Conservation (phyloP, 1,140 invertebrate species). For the Drosophila albomicans region DNA sequence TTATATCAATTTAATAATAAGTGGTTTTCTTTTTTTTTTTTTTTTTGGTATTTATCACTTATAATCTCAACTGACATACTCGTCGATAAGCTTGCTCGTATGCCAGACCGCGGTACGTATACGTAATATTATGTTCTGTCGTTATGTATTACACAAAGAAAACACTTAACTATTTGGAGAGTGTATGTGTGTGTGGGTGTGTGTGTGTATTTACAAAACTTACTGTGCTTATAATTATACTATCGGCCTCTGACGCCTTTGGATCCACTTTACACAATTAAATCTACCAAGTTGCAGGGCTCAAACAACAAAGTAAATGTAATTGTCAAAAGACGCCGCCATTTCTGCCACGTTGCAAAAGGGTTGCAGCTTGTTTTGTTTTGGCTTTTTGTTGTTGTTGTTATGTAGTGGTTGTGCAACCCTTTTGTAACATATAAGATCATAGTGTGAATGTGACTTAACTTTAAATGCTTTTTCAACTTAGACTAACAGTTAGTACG, state of each 20-base stretch:
- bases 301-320: conserved; percentile 80
- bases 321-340: conserved; percentile 48
- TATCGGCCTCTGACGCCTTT: conserved; percentile 22
- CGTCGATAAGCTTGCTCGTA: conserved; percentile 10
- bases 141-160: conserved; percentile 18
- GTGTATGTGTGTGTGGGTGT: background rate
- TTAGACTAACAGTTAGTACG: conserved; percentile 47
- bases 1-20: conserved; percentile 24
- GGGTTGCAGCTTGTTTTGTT: conserved; percentile 35
- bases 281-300: conserved; percentile 79
- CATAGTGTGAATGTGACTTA: conserved; percentile 16
- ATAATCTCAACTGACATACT: background rate
- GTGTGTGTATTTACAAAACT: conserved; percentile 39
- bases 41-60: conserved; percentile 29
- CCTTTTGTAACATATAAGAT: conserved; percentile 54
- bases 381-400: background rate
- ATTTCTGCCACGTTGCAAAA: conserved; percentile 55
- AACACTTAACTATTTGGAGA: conserved; percentile 1
- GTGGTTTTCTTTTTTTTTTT: conserved; percentile 23
- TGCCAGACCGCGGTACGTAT: conserved; percentile 23
- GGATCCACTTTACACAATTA: conserved; percentile 56
- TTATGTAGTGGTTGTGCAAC: conserved; percentile 27
- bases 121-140: conserved; percentile 10
- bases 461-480: conserved; percentile 8
- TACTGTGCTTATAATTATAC: conserved; percentile 32